Conservation (phyloP, 2,113 vertebrate genomes). For the Festucalex cinctus region DNA sequence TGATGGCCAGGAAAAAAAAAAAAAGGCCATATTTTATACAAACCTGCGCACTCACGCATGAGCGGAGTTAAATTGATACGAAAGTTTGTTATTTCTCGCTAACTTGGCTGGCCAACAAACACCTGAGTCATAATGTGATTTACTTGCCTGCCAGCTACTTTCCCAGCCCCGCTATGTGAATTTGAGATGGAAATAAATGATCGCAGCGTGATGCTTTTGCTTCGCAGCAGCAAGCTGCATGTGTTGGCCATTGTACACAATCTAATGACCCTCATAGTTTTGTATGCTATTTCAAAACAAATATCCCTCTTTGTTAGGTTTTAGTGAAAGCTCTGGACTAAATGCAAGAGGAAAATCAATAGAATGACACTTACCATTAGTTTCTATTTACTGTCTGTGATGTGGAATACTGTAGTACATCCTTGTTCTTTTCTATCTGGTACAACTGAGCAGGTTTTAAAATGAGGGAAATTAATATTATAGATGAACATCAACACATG, state of each 20-base stretch:
- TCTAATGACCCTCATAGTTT: too few relatives aligned
- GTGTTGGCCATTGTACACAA: background rate
- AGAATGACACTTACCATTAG: background rate
- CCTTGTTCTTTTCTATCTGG: background rate
- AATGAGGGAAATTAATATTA: too few relatives aligned
- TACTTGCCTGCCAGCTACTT: background rate
- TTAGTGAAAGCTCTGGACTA: background rate
- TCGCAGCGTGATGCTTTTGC: background rate
- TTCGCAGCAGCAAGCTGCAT: background rate
- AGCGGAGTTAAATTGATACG: background rate
- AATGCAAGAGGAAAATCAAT: background rate
- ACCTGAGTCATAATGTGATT: background rate
- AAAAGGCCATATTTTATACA: background rate
- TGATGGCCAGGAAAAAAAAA: too few relatives aligned
- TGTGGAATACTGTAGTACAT: background rate
- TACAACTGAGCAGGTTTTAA: too few relatives aligned
- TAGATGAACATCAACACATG: too few relatives aligned
- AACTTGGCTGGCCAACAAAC: background rate
- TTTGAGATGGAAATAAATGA: slow-evolving; percentile 2
- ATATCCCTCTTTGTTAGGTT: background rate
- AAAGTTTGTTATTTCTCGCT: background rate
- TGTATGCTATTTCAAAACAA: too few relatives aligned
- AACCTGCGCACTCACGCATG: background rate
- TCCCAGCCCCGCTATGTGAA: background rate
- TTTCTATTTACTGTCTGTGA: background rate